Base-by-base conservation (phyloP, 1,140 invertebrate species). In the Mycetomoellerius zeteki region DNA sequence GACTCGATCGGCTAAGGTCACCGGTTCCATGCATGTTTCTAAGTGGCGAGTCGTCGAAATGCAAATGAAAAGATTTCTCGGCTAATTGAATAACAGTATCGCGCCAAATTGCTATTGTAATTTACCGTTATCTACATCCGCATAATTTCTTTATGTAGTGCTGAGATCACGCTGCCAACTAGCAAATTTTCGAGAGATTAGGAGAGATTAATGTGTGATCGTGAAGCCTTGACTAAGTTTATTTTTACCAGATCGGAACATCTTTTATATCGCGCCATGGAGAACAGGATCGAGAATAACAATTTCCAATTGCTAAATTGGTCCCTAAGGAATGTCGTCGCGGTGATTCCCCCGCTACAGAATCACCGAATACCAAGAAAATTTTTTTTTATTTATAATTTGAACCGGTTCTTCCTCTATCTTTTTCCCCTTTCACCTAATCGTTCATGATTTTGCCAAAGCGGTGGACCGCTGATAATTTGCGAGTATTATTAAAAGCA, bases 61-160 rank as follows among this genome's bases (percentile, higher is more conserved):
- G 52, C 33, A 81, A 81, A 81, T 50, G 65, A 71, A 81, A 72
- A 52, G 12, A 82, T 73, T 24, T 73, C 52, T 30, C 52, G 7
- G 1, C 0, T 43, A 72, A 72, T 50, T 82, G 19, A 7, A 0
- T 58, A 72, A 72, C 33, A 3, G 6, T 58, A 16, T 2, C n/a
- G 30, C 7, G 30, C 4, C 52, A 52, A 69, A 67, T 21, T 16
- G 33, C n/a, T 47, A 82, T 60, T 73, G 19, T 82, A 19, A 52
- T 47, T 82, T 60, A 80, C 50, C 50, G 47, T 69, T 81, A 60
- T 81, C 19, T 76, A 24, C 27, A 19, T 56, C 14, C n/a, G 19
- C 2, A 1, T 72, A 58, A 82, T 82, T 47, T 8, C 14, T 30
- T 72, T 72, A 82, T 33, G 2, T 58, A 72, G 72, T 5, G 12